Percentiles rank a stretch among this genome's conserved stretches.
Conservation (phyloP, 2,797 vertebrate species). For the Bufotes viridis region DNA sequence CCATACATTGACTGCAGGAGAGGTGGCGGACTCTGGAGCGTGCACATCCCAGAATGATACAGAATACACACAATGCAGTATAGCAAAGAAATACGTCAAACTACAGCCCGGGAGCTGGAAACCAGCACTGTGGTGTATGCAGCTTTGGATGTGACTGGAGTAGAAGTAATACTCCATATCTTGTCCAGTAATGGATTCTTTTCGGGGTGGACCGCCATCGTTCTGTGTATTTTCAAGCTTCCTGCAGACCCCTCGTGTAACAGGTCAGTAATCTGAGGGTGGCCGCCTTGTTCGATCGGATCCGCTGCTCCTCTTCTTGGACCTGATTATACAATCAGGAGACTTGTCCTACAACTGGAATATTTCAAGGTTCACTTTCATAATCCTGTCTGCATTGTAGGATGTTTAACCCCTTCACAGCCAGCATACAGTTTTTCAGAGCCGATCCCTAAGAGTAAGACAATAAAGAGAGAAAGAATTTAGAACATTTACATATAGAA, state of each 20-base stretch:
- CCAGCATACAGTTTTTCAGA: not conserved
- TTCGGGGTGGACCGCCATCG: not conserved
- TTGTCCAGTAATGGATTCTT: not conserved
- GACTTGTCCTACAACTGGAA: not conserved
- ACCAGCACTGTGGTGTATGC: not conserved
- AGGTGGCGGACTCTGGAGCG: not conserved
- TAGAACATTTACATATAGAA: too few relatives aligned
- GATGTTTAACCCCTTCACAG: not conserved
- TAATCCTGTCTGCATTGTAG: not conserved
- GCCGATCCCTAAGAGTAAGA: too few relatives aligned
- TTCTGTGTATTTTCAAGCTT: not conserved
- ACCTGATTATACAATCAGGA: not conserved
- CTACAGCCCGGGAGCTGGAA: not conserved
- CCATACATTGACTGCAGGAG: not conserved
- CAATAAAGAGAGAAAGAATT: too few relatives aligned
- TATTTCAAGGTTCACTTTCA: not conserved
- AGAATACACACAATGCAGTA: not conserved
- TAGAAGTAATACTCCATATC: not conserved
- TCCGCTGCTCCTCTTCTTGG: not conserved
- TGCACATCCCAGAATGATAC: too few relatives aligned
- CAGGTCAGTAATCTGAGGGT: not conserved
- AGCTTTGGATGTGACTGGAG: not conserved
- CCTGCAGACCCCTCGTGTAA: not conserved
- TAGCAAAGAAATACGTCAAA: not conserved
- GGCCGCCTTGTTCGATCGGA: constrained; percentile 23